Evolutionary conservation across 2,888 invertebrate species (phyloP).

Genomic region (Eucera pruinosa): DNA sequence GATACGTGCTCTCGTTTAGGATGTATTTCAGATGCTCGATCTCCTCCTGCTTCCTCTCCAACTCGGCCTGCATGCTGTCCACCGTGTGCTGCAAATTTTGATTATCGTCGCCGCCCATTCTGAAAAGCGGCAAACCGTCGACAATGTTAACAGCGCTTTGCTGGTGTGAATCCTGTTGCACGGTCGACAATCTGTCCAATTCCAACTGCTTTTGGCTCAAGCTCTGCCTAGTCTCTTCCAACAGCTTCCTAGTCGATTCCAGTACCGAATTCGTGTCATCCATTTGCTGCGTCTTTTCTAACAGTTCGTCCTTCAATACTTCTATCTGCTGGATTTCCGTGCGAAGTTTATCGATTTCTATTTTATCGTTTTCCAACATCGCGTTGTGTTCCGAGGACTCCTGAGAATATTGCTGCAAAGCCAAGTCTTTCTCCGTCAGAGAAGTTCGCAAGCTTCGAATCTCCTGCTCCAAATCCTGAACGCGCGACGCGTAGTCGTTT

Average conservation of each 20-base stretch:
- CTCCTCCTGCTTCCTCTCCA: conserved; percentile 89
- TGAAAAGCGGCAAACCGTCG: conserved; percentile 72
- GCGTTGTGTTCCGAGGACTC: conserved; percentile 54
- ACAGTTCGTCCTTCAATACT: conserved; percentile 50
- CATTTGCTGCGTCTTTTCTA: conserved; percentile 88
- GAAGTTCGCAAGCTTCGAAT: conserved; percentile 81
- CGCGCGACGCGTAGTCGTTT: conserved; percentile 19
- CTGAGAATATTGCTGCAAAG: conserved; percentile 36
- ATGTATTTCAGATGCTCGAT: conserved; percentile 90
- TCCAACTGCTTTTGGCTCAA: conserved; percentile 55
- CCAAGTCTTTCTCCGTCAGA: conserved; percentile 43
- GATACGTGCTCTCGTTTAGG: conserved; percentile 84
- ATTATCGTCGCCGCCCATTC: conserved; percentile 65
- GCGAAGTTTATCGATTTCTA: conserved; percentile 46
- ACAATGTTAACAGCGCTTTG: conserved; percentile 30
- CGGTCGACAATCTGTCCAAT: conserved; percentile 50
- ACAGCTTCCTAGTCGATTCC: conserved; percentile 63
- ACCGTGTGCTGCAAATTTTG: conserved; percentile 59
- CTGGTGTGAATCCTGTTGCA: neutral
- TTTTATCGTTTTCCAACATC: conserved; percentile 61
- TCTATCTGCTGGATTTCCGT: conserved; percentile 19
- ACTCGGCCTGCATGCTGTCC: conserved; percentile 66
- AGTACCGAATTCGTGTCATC: conserved; percentile 89
- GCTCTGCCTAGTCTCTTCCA: conserved; percentile 31
- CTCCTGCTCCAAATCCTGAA: conserved; percentile 76